Conservation (phyloP, 2,888 invertebrate genomes). For the Pyrrhia umbra region DNA sequence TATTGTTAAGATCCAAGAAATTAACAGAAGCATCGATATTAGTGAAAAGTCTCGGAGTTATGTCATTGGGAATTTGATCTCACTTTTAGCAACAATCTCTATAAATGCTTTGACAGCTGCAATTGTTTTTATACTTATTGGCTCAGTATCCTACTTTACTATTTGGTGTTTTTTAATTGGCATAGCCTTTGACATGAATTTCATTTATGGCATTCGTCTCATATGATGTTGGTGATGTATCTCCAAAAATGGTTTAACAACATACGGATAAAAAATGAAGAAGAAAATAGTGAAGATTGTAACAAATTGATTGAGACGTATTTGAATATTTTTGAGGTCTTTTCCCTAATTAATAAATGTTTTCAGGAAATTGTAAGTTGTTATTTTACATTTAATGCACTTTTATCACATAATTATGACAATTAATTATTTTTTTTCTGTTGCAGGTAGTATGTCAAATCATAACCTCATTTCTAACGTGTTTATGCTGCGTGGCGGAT, state of each 20-base stretch:
- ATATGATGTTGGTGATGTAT: background rate
- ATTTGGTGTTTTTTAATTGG: background rate
- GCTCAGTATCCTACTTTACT: background rate
- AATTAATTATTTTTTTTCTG: background rate
- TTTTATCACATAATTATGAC: background rate
- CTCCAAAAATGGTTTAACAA: background rate
- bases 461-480: background rate
- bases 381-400: background rate
- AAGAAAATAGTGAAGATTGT: background rate
- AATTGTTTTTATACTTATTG: background rate
- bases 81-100: background rate
- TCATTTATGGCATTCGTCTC: background rate
- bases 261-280: background rate
- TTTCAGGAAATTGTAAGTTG: background rate
- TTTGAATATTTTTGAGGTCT: background rate
- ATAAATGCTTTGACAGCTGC: background rate
- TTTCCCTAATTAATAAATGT: background rate
- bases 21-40: background rate
- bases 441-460: background rate
- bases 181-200: background rate
- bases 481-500: background rate
- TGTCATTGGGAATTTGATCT: background rate
- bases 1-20: slow-evolving; percentile 1
- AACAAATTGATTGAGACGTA: background rate
- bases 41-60: background rate